These are phyloP conservation scores for Xestia xanthographa DNA, from an alignment of 2,888 invertebrate genomes.

Conservation along the genomic window DNA sequence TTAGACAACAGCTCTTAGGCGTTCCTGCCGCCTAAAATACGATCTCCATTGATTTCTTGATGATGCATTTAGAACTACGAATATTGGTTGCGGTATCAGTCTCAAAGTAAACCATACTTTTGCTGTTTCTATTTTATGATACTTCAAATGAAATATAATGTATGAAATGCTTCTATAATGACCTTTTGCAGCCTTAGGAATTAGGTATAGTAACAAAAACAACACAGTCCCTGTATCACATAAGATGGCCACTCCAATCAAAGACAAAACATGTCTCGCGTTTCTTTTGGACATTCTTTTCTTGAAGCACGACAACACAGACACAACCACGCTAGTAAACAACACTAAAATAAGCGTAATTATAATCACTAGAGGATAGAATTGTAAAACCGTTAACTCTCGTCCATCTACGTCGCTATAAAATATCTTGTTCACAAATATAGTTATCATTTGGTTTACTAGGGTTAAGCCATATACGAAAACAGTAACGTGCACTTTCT, in stretches of 20 bases:
- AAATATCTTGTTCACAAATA: constrained; percentile 30
- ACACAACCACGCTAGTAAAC: constrained; percentile 27
- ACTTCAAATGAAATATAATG: constrained; percentile 39
- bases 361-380: constrained; percentile 25
- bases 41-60: constrained; percentile 25
- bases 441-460: constrained; percentile 28
- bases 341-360: constrained; percentile 38
- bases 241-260: constrained; percentile 55
- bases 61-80: constrained; percentile 27
- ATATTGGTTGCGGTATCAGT: constrained; percentile 36
- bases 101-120: constrained; percentile 35
- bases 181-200: constrained; percentile 19
- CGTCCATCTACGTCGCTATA: neutral
- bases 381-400: constrained; percentile 17
- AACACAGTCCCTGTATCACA: constrained; percentile 47
- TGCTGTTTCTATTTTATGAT: constrained; percentile 33
- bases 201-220: constrained; percentile 17
- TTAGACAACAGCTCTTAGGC: constrained; percentile 16
- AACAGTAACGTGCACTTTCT: constrained; percentile 31
- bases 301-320: constrained; percentile 54
- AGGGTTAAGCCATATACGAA: constrained; percentile 21
- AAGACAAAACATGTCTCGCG: constrained; percentile 33
- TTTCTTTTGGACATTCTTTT: constrained; percentile 44
- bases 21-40: constrained; percentile 17
- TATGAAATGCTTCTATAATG: constrained; percentile 22